A percentile compares a stretch with the other conserved stretches of the same genome.
Conservation (phyloP, 2,888 invertebrate genomes). For the Rhagophthalmus giganteus region DNA sequence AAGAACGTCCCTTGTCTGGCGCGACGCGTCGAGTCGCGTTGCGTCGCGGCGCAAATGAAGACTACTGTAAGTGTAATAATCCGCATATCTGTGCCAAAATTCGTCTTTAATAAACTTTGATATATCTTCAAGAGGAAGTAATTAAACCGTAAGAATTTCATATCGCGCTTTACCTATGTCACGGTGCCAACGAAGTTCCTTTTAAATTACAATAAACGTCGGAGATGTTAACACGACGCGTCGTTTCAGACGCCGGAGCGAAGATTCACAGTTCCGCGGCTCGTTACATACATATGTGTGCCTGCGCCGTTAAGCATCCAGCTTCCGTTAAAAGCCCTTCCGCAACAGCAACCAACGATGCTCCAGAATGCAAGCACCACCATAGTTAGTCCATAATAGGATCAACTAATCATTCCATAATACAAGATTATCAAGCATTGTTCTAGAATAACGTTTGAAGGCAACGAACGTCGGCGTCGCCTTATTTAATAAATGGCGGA, state of each 20-base stretch:
- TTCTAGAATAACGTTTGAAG: background rate
- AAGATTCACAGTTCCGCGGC: conserved; percentile 26
- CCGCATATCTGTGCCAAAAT: conserved; percentile 14
- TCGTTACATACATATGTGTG: conserved; percentile 28
- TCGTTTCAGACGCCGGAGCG: conserved; percentile 14
- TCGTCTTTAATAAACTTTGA: conserved; percentile 33
- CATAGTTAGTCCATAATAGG: conserved; percentile 11
- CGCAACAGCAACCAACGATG: conserved; percentile 8
- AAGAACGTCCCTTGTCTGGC: too few relatives aligned
- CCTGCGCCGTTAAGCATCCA: conserved; percentile 21
- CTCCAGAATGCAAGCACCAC: conserved; percentile 6
- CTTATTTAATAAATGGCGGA: too few relatives aligned
- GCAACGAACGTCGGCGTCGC: too few relatives aligned
- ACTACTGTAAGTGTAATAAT: too few relatives aligned
- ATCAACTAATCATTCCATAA: conserved; percentile 2
- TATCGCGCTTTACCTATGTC: conserved; percentile 35
- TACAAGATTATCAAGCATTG: background rate
- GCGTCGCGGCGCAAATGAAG: too few relatives aligned
- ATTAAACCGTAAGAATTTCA: conserved; percentile 39
- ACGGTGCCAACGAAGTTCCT: conserved; percentile 25
- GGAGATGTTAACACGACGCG: conserved; percentile 33
- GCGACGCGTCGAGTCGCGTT: too few relatives aligned
- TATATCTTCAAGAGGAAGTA: conserved; percentile 36
- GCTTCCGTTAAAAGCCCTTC: conserved; percentile 19
- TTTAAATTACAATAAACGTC: conserved; percentile 37